A percentile compares a stretch with the other conserved stretches of the same genome.
Evolutionary conservation across 2,797 vertebrate genomes (phyloP).

Genomic region (Falco concolor): DNA sequence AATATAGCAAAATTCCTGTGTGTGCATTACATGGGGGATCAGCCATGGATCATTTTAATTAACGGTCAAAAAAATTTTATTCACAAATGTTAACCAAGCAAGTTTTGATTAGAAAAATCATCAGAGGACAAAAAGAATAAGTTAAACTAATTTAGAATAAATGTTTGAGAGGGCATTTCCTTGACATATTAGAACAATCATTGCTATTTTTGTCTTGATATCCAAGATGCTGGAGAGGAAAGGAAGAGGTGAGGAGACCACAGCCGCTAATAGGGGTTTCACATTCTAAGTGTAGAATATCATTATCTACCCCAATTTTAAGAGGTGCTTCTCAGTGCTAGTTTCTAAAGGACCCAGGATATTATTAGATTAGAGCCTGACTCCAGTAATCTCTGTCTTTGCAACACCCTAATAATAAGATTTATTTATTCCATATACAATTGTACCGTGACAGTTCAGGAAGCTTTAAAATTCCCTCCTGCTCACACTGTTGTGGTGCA

Average conservation of each 20-base stretch:
- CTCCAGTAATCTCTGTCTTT: not conserved
- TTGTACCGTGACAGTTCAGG: not conserved
- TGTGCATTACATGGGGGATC: not conserved
- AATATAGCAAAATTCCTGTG: not conserved
- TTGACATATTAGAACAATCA: not conserved
- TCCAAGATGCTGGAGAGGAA: not conserved
- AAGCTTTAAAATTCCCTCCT: not conserved
- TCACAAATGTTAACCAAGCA: not conserved
- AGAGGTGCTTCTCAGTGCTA: not conserved
- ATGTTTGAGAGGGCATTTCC: not conserved
- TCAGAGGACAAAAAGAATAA: not conserved
- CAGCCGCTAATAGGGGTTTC: not conserved
- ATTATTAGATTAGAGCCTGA: not conserved
- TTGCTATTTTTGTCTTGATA: not conserved
- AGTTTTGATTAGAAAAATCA: not conserved
- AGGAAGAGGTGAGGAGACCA: not conserved
- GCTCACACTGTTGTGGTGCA: not conserved
- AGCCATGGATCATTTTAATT: not conserved
- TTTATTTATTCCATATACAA: not conserved
- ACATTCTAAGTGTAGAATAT: not conserved
- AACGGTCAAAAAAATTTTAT: not conserved
- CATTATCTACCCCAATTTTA: not conserved
- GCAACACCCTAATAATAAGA: not conserved
- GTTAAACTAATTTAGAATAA: not conserved
- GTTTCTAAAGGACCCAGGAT: not conserved